phyloP scores from a whole-genome alignment of 2,113 vertebrate genomes.

The Sander vitreus region DNA sequence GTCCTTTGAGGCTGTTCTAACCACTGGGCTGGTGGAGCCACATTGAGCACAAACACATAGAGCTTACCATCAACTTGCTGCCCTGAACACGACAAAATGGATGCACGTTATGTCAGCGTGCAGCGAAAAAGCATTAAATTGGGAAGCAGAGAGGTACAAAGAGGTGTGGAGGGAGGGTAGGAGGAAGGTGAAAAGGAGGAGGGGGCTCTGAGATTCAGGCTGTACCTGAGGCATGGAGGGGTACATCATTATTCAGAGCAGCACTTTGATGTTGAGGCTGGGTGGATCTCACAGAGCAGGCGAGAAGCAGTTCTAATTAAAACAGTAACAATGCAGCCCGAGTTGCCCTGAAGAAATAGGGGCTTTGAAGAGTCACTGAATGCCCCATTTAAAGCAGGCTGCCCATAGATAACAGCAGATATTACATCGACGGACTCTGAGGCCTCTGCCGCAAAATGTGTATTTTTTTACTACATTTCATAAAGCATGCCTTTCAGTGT shows the following conservation, averaged over 20 bases:
- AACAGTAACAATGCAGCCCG: conserved; percentile 74
- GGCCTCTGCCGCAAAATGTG: conserved; percentile 62
- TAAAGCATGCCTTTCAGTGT: conserved; percentile 23
- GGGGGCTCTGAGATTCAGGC: conserved; percentile 63
- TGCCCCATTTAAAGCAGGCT: conserved; percentile 74
- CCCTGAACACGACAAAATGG: conserved; percentile 54
- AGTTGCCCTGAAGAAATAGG: conserved; percentile 67
- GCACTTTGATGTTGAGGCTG: conserved; percentile 79
- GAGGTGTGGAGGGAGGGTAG: conserved; percentile 40
- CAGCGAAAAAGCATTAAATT: conserved; percentile 58
- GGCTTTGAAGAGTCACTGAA: conserved; percentile 78
- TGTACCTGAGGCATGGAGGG: conserved; percentile 77
- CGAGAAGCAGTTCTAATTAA: conserved; percentile 79
- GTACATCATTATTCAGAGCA: conserved; percentile 78
- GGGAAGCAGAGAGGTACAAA: conserved; percentile 60
- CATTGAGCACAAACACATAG: conserved; percentile 7
- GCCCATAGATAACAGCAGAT: conserved; percentile 69
- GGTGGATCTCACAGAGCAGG: conserved; percentile 73
- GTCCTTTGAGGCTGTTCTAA: conserved; percentile 4
- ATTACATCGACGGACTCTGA: conserved; percentile 52
- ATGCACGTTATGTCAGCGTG: conserved; percentile 74
- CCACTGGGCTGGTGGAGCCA: neutral
- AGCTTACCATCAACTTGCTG: conserved; percentile 25
- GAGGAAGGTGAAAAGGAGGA: conserved; percentile 18
- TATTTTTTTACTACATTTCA: conserved; percentile 53